Percentiles rank a stretch among this genome's conserved stretches.
phyloP scores from a whole-genome alignment of 2,113 vertebrate species.

The Pan troglodytes region NHGRI_mPanTro3-v2.1_pri NC_072410.2:79118501-79119000 shows the following conservation, averaged over 20 bases:
- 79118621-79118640: not conserved
- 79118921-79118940: not conserved
- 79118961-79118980: not conserved
- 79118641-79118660: not conserved
- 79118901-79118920: not conserved
- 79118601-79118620: not conserved
- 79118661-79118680: not conserved
- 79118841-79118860: not conserved
- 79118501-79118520: too few relatives aligned
- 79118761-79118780: not conserved
- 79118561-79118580: accelerated
- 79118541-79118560: too few relatives aligned
- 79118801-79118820: not conserved
- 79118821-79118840: not conserved
- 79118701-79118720: not conserved
- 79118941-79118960: not conserved
- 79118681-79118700: not conserved
- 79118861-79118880: not conserved
- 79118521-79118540: accelerated
- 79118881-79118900: not conserved
- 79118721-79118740: not conserved
- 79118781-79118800: not conserved
- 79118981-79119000: conserved; percentile 16
- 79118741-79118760: not conserved
- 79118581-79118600: accelerated